Conservation (phyloP, 2,888 invertebrate genomes). For the Ptychoptera albimana region DNA sequence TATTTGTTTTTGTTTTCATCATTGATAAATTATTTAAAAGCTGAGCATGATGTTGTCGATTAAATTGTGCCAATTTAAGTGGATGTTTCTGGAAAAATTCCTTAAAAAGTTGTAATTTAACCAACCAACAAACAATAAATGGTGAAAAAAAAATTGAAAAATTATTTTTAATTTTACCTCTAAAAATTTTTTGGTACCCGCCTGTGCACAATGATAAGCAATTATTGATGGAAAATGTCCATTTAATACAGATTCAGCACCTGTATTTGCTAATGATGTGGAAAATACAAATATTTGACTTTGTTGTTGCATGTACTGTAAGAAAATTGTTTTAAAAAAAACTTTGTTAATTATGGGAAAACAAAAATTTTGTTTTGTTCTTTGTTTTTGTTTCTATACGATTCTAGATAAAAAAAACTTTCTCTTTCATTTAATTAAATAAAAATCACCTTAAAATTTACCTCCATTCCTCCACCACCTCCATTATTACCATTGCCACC, state of each 20-base stretch:
- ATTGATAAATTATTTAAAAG: constrained; percentile 65
- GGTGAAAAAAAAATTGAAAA: constrained; percentile 3
- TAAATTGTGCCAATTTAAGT: constrained; percentile 73
- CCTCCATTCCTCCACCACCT: constrained; percentile 1
- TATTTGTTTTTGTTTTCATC: constrained; percentile 49
- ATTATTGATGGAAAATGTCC: constrained; percentile 86
- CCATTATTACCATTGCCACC: not conserved
- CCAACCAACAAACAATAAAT: not conserved
- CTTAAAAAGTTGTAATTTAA: constrained; percentile 4
- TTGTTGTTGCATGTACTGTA: constrained; percentile 75
- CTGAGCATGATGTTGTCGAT: constrained; percentile 59
- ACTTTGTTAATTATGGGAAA: too few species aligned
- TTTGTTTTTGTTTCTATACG: constrained; percentile 24
- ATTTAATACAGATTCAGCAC: constrained; percentile 79
- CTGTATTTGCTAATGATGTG: constrained; percentile 83
- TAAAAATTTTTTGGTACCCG: constrained; percentile 84
- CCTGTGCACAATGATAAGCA: constrained; percentile 89
- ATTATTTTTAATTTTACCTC: constrained; percentile 41
- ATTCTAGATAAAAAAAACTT: not conserved
- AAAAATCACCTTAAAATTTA: not conserved
- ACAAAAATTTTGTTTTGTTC: too few species aligned
- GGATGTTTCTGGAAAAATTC: constrained; percentile 65
- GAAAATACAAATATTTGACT: constrained; percentile 97
- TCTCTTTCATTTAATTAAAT: too few species aligned
- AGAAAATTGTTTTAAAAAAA: constrained; percentile 4